These are phyloP conservation scores for Epirrhoe alternata DNA, from an alignment of 2,888 invertebrate species.

Conservation along the genomic window DNA sequence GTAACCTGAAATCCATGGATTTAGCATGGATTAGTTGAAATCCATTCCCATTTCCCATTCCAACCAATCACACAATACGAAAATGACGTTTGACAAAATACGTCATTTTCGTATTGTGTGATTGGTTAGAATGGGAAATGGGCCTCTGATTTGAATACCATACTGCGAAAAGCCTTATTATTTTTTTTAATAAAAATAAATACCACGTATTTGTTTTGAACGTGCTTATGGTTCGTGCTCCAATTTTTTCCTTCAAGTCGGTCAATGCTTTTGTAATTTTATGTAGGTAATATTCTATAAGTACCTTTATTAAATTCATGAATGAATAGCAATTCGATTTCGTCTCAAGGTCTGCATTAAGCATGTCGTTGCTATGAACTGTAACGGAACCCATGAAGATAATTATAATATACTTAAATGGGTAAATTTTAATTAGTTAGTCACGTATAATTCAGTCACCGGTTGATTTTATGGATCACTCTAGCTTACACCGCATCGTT, in stretches of 20 bases:
- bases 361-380: neutral
- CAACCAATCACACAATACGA: too few species aligned
- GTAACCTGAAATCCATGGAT: too few species aligned
- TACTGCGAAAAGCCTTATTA: neutral
- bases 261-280: slow-evolving; percentile 65
- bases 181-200: slow-evolving; percentile 1
- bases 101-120: too few species aligned
- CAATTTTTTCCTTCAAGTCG: slow-evolving; percentile 63
- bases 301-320: slow-evolving; percentile 40
- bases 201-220: neutral
- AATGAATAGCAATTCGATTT: slow-evolving; percentile 17
- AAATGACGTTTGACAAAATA: too few species aligned
- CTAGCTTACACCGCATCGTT: too few species aligned
- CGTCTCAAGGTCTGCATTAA: slow-evolving; percentile 18
- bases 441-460: neutral
- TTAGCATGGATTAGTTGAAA: too few species aligned
- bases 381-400: neutral
- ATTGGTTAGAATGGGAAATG: too few species aligned
- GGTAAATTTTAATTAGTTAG: neutral
- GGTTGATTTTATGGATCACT: neutral
- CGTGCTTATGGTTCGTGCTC: neutral
- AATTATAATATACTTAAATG: neutral
- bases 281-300: too few species aligned
- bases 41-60: too few species aligned
- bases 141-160: neutral